phyloP scores from a whole-genome alignment of 1,140 invertebrate genomes.

The Drosophila tani region DNA sequence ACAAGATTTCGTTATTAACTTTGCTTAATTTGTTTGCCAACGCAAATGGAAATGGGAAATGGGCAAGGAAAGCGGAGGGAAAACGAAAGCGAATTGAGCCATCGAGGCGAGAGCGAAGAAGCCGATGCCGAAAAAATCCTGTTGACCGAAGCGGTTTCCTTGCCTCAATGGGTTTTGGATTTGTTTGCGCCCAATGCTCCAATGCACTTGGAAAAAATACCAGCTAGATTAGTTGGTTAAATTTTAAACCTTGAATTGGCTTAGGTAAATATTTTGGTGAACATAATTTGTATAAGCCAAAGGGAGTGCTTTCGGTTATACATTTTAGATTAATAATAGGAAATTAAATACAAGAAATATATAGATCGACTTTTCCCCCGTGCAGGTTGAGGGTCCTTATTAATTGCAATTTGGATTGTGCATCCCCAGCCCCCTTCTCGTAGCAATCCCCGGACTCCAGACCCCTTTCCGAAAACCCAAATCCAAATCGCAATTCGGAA shows the following conservation, averaged over 20 bases:
- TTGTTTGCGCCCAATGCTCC: constrained; percentile 20
- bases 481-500: constrained; percentile 32
- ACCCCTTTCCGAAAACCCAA: neutral
- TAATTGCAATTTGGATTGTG: constrained; percentile 68
- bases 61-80: neutral
- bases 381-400: constrained; percentile 39
- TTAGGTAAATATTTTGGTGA: neutral
- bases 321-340: too few relatives aligned
- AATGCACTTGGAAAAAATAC: constrained; percentile 2
- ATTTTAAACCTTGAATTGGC: too few relatives aligned
- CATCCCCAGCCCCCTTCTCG: constrained; percentile 7
- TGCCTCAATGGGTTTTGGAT: constrained; percentile 39
- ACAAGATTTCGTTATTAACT: constrained; percentile 83
- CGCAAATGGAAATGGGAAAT: constrained; percentile 40
- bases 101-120: constrained; percentile 29
- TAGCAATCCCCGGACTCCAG: neutral
- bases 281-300: neutral
- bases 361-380: constrained; percentile 1
- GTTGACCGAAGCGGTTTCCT: constrained; percentile 74
- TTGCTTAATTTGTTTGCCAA: constrained; percentile 80
- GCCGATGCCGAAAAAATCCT: constrained; percentile 44
- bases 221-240: too few relatives aligned
- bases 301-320: too few relatives aligned
- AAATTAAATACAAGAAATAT: too few relatives aligned
- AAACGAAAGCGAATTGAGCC: constrained; percentile 53